phyloP scores from a whole-genome alignment of 1,140 invertebrate species.

The Habropoda laboriosa region DNA sequence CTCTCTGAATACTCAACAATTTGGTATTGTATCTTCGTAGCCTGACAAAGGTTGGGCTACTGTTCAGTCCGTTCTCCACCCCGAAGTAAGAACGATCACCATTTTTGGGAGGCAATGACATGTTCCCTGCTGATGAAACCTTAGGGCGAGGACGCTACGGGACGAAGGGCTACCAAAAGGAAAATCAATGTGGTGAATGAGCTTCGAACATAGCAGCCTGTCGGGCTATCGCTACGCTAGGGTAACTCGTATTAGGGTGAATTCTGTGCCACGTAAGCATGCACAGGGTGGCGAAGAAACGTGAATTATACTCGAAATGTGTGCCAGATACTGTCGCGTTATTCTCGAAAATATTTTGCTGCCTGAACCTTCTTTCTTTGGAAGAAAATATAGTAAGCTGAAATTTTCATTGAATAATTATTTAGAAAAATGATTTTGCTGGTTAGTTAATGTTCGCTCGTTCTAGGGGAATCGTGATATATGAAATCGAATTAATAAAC shows the following conservation, averaged over 20 bases:
- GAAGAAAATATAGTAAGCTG: too few species aligned
- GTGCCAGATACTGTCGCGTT: conserved; percentile 3
- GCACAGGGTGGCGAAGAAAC: conserved; percentile 70
- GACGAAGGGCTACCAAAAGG: conserved; percentile 71
- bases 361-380: background rate
- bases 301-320: conserved; percentile 55
- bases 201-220: conserved; percentile 69
- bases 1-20: background rate
- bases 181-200: conserved; percentile 78
- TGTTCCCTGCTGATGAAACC: conserved; percentile 62
- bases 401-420: too few species aligned
- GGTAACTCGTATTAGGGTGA: conserved; percentile 72
- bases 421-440: too few species aligned
- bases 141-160: conserved; percentile 60
- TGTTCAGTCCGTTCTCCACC: conserved; percentile 19
- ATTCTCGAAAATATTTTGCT: background rate
- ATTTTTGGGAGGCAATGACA: conserved; percentile 74
- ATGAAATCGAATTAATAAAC: background rate
- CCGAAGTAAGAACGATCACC: conserved; percentile 52
- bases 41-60: background rate
- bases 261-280: conserved; percentile 75
- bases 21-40: background rate
- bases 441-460: too few species aligned
- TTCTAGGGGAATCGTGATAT: too few species aligned
- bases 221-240: conserved; percentile 69